Evolutionary conservation across 2,888 invertebrate genomes (phyloP), one percentile per base, ranked within the genome.

Genomic region (Tanypteryx hageni): DNA sequence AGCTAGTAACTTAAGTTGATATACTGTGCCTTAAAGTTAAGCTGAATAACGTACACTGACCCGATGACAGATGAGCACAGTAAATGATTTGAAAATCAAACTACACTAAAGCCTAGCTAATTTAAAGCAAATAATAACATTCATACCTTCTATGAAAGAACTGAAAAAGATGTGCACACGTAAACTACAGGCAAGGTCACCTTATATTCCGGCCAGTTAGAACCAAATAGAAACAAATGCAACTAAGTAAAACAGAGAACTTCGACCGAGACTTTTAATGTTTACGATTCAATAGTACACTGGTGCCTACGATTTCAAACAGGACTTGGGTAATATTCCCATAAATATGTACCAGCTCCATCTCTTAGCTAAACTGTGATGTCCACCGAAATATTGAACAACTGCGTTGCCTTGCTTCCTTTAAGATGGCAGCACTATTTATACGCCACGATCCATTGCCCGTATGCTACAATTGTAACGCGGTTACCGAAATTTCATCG

Each of bases 311-410:
- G 61, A 89, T 89, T 89, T 89, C 59, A 89, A 89, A 89, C 89
- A 89, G 64, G 64, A 64, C 89, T 64, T 76, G 89, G 89, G 89
- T 89, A 89, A 64, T 89, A 89, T 89, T 64, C 89, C 64, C 89
- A 68, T 89, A 89, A 89, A 89, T 89, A 89, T 89, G 89, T 89
- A 56, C 89, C 89, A 86, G 92, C 92, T 92, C 92, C 92, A 92
- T 92, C 92, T 92, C 92, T 92, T 92, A 92, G 92, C 92, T 92
- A 92, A 92, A 92, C 92, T 64, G 64, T 92, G 92, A 92, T 92
- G 92, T 92, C 92, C 61, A 85, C 92, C 85, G 85, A 83, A 86
- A 76, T 81, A 92, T 81, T 82, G 92, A 92, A 81, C 92, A 82
- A 82, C 58, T 82, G 84, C 61, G 84, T 92, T 84, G n/a, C 86